phyloP scores from a whole-genome alignment of 2,113 vertebrate genomes.

The Thoracochromis brauschi region DNA sequence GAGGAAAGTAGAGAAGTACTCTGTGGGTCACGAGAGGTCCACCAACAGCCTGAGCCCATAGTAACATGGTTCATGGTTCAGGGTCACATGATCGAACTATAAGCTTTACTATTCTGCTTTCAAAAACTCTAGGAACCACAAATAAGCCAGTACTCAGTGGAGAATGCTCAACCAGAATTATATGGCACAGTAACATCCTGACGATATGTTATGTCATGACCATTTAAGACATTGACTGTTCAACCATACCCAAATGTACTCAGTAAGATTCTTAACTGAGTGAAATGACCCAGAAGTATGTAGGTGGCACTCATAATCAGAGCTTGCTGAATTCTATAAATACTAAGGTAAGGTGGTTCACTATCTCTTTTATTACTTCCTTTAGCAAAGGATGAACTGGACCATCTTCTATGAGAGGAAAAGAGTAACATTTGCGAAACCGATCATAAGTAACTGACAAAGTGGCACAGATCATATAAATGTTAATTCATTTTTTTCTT shows the following conservation, averaged over 20 bases:
- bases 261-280: background rate
- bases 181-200: background rate
- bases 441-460: background rate
- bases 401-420: background rate
- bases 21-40: background rate
- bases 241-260: background rate
- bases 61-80: background rate
- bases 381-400: background rate
- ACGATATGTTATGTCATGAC: background rate
- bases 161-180: background rate
- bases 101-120: background rate
- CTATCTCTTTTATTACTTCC: background rate
- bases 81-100: background rate
- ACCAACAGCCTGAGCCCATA: background rate
- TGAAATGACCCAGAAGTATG: background rate
- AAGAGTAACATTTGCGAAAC: background rate
- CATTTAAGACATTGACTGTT: background rate
- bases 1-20: background rate
- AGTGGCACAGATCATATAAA: background rate
- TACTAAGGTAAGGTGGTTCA: background rate
- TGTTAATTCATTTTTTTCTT: background rate
- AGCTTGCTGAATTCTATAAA: background rate
- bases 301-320: background rate
- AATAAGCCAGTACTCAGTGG: background rate
- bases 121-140: background rate